These are phyloP conservation scores for Tinea semifulvella DNA, from an alignment of 2,888 invertebrate genomes.

Conservation along the genomic window DNA sequence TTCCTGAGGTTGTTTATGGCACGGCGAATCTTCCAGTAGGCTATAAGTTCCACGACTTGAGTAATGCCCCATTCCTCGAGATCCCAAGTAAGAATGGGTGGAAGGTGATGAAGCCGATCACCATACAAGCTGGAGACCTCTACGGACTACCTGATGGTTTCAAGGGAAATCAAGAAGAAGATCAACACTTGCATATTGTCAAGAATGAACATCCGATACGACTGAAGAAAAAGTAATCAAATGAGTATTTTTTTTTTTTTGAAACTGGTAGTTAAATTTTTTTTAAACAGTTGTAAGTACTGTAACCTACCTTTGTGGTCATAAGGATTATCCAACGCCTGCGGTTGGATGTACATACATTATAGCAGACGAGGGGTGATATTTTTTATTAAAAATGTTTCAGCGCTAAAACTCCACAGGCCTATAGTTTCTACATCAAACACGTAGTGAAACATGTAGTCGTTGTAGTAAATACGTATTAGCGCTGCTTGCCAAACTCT, in stretches of 20 bases:
- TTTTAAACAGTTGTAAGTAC: no score
- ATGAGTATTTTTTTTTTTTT: background rate
- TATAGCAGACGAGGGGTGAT: no score
- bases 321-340: no score
- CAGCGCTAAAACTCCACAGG: no score
- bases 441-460: no score
- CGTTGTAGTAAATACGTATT: no score
- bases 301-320: no score
- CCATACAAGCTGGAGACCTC: conserved; percentile 43
- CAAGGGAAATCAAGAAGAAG: conserved; percentile 29
- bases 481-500: no score
- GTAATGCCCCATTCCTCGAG: conserved; percentile 33
- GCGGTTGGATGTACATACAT: no score
- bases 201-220: conserved; percentile 29
- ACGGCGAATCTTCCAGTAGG: conserved; percentile 16
- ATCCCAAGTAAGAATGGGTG: conserved; percentile 37
- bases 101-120: conserved; percentile 26
- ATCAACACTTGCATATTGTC: conserved; percentile 32
- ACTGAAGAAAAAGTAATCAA: conserved; percentile 28
- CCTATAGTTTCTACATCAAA: no score
- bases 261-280: no score
- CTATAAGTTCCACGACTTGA: conserved; percentile 33
- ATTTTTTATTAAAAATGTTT: no score
- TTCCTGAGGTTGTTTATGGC: conserved; percentile 14
- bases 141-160: conserved; percentile 41